phyloP scores from a whole-genome alignment of 1,140 invertebrate species.

The Arctopsyche grandis region DNA sequence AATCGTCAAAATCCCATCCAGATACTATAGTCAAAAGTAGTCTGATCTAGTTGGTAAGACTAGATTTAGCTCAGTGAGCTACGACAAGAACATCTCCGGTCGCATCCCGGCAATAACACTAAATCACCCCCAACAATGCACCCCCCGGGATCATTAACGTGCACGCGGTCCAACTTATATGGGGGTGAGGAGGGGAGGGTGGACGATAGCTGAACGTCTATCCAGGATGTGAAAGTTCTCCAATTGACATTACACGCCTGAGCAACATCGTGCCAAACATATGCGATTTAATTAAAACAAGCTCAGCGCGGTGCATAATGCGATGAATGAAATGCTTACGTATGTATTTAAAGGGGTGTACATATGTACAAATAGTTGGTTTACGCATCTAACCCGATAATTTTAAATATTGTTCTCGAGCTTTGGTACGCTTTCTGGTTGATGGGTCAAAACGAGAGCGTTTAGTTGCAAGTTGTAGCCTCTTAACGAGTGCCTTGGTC shows the following conservation, averaged over 20 bases:
- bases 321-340: too few species aligned
- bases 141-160: conserved; percentile 34
- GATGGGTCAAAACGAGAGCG: not conserved
- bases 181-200: not conserved
- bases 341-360: too few species aligned
- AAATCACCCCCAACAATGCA: conserved; percentile 42
- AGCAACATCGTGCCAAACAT: not conserved
- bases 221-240: not conserved
- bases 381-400: too few species aligned
- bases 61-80: too few species aligned
- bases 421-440: too few species aligned
- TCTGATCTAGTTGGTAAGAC: too few species aligned
- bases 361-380: too few species aligned
- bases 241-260: not conserved
- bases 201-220: conserved; percentile 23
- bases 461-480: not conserved
- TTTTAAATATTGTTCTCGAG: too few species aligned
- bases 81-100: too few species aligned
- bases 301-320: too few species aligned
- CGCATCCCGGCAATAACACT: conserved; percentile 39
- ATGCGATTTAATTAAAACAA: not conserved
- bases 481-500: not conserved
- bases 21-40: too few species aligned
- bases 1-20: too few species aligned
- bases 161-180: conserved; percentile 8